A percentile compares a stretch with the other conserved stretches of the same genome.
phyloP scores from a whole-genome alignment of 2,888 invertebrate species.

The Synanthedon formicaeformis region DNA sequence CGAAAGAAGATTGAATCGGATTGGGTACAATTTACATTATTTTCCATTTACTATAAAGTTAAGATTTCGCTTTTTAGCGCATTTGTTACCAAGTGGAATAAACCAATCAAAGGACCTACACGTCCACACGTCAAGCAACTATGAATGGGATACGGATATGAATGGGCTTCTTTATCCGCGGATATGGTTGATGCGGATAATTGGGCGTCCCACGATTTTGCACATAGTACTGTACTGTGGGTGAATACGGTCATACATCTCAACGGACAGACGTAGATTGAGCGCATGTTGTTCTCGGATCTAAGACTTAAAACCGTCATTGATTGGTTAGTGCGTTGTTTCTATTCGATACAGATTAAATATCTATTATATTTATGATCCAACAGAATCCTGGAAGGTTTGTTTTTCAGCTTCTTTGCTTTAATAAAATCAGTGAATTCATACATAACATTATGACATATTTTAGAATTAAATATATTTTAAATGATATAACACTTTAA shows the following conservation, averaged over 20 bases:
- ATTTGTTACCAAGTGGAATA: background rate
- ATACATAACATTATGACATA: too few species aligned
- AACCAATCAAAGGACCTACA: slow-evolving; percentile 8
- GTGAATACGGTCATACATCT: slow-evolving; percentile 21
- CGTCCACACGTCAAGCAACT: slow-evolving; percentile 10
- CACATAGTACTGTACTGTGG: slow-evolving; percentile 2
- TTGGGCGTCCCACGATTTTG: background rate
- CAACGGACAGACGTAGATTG: slow-evolving; percentile 26
- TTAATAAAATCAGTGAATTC: too few species aligned
- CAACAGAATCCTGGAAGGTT: too few species aligned
- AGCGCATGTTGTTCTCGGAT: slow-evolving; percentile 5
- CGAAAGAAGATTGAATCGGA: too few species aligned
- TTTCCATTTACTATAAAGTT: background rate
- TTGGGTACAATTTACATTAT: too few species aligned
- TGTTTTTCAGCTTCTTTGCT: too few species aligned
- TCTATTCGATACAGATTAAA: background rate
- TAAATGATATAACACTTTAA: too few species aligned
- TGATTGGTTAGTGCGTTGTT: background rate
- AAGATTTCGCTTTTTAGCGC: background rate
- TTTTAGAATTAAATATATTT: too few species aligned
- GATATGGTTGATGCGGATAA: background rate
- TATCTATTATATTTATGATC: background rate
- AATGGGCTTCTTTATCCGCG: slow-evolving; percentile 6
- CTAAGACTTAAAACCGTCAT: background rate
- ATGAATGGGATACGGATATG: slow-evolving; percentile 17